Conservation (phyloP, 2,888 invertebrate species). For the Linnaemya vulpina region DNA sequence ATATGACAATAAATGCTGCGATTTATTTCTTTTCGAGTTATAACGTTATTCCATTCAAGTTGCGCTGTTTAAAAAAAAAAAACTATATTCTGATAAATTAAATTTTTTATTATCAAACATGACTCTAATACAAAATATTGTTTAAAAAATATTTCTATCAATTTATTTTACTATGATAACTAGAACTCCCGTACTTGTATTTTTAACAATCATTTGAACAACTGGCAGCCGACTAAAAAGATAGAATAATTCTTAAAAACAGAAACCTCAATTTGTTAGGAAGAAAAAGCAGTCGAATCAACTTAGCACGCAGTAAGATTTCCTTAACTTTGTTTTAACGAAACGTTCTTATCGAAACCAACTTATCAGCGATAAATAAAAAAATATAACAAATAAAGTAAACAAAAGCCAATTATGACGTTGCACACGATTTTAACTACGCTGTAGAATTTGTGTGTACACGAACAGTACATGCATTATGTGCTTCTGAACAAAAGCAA, state of each 20-base stretch:
- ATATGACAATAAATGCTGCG: too few relatives aligned
- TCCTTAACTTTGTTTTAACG: slow-evolving; percentile 17
- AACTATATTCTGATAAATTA: too few relatives aligned
- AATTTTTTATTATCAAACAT: too few relatives aligned
- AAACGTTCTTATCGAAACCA: slow-evolving; percentile 54
- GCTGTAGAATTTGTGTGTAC: neutral
- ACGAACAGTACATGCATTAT: too few relatives aligned
- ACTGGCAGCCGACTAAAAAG: slow-evolving; percentile 30
- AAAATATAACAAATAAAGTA: neutral
- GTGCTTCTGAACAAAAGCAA: too few relatives aligned
- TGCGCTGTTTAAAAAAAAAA: too few relatives aligned
- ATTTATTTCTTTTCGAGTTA: too few relatives aligned
- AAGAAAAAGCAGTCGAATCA: slow-evolving; percentile 5
- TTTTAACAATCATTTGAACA: slow-evolving; percentile 15
- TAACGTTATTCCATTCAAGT: too few relatives aligned
- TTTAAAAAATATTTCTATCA: too few relatives aligned
- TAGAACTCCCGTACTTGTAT: neutral
- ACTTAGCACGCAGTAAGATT: slow-evolving; percentile 49
- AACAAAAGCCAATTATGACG: slow-evolving; percentile 35
- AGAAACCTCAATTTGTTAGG: slow-evolving; percentile 16
- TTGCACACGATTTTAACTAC: slow-evolving; percentile 10
- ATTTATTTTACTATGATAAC: too few relatives aligned
- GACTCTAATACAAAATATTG: too few relatives aligned
- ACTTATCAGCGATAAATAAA: slow-evolving; percentile 21
- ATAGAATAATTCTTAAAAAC: slow-evolving; percentile 3